Conservation (phyloP, 2,113 vertebrate species). For the Gambusia holbrooki region DNA sequence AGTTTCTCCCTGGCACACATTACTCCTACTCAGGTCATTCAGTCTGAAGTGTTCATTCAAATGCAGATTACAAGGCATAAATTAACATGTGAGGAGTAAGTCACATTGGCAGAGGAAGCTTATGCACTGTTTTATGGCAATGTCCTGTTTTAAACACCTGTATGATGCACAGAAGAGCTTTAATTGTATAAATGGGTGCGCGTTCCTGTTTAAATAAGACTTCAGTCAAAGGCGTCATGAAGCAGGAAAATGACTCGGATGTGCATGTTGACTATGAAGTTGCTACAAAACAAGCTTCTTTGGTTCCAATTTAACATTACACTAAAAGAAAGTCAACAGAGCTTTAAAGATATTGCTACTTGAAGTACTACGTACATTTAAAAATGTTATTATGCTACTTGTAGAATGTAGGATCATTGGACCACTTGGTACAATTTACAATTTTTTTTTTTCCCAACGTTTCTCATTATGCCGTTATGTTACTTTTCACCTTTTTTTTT, state of each 20-base stretch:
- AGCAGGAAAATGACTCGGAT: background rate
- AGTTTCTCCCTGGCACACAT: background rate
- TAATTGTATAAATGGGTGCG: background rate
- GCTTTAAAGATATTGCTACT: no score
- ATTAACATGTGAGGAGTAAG: background rate
- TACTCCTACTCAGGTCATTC: background rate
- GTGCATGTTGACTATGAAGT: background rate
- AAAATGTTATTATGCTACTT: background rate
- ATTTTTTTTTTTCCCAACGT: background rate
- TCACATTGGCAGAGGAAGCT: background rate
- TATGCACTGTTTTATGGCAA: background rate
- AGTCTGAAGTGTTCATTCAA: background rate
- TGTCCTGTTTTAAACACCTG: background rate
- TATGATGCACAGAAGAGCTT: background rate
- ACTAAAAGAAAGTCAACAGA: background rate
- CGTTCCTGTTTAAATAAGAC: background rate
- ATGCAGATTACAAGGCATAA: background rate
- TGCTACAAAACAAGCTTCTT: background rate
- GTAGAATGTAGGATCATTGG: background rate
- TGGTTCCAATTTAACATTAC: background rate
- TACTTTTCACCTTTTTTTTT: background rate
- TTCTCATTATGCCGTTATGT: background rate
- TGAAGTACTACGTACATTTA: background rate
- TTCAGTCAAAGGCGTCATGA: background rate
- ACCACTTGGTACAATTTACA: background rate